Evolutionary conservation across 1,140 invertebrate genomes (phyloP).

Genomic region (Daktulosphaira vitifoliae): DNA sequence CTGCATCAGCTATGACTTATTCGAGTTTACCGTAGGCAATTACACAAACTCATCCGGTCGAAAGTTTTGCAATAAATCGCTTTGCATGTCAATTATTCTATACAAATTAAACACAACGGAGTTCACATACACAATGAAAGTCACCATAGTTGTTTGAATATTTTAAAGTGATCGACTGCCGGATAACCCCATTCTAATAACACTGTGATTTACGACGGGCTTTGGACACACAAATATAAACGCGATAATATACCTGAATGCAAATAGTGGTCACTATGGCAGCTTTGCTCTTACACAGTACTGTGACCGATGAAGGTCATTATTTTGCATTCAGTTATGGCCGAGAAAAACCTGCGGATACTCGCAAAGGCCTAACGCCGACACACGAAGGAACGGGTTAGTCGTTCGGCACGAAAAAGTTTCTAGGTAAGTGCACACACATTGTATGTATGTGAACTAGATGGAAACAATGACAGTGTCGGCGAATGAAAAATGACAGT

Average conservation of each 20-base stretch:
- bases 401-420: too few relatives aligned
- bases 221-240: background rate
- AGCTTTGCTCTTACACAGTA: too few relatives aligned
- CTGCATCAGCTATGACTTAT: too few relatives aligned
- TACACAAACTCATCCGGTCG: background rate
- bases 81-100: background rate
- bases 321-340: too few relatives aligned
- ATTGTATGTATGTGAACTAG: background rate
- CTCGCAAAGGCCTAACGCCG: too few relatives aligned
- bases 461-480: slow-evolving; percentile 19
- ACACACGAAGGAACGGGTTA: background rate
- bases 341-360: too few relatives aligned
- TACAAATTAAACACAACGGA: background rate
- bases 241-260: too few relatives aligned
- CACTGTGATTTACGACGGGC: slow-evolving; percentile 17
- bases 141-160: slow-evolving; percentile 4
- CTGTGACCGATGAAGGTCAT: too few relatives aligned
- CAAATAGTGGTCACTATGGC: too few relatives aligned
- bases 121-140: too few relatives aligned
- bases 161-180: background rate
- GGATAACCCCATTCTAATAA: background rate
- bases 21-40: too few relatives aligned
- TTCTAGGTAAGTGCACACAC: too few relatives aligned
- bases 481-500: slow-evolving; percentile 31
- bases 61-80: slow-evolving; percentile 16